phyloP scores from a whole-genome alignment of 2,888 invertebrate species.

The Drosophila differens region DNA sequence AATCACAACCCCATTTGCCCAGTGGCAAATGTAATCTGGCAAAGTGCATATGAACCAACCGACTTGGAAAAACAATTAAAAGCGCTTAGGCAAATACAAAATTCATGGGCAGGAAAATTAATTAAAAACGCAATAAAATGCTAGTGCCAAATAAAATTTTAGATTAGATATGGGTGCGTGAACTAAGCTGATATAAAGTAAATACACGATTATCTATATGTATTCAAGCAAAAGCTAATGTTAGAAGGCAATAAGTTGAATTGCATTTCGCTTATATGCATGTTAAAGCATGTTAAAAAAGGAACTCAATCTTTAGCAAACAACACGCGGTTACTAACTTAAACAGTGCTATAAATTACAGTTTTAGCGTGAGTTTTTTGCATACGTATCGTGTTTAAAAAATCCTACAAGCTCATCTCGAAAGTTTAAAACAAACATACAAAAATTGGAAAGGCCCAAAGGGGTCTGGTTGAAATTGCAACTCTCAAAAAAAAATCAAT shows the following conservation, averaged over 20 bases:
- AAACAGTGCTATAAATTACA: background rate
- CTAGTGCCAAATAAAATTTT: background rate
- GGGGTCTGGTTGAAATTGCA: slow-evolving; percentile 9
- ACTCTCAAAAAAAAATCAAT: slow-evolving; percentile 49
- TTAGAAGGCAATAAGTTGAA: background rate
- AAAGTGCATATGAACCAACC: slow-evolving; percentile 38
- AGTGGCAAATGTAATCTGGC: slow-evolving; percentile 43
- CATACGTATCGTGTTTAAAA: background rate
- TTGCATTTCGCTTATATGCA: background rate
- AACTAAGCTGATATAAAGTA: background rate
- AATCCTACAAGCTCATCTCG: slow-evolving; percentile 5
- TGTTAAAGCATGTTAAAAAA: background rate
- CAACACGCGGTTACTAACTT: background rate
- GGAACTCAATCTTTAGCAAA: background rate
- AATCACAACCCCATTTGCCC: background rate
- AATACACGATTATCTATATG: background rate
- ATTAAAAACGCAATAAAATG: slow-evolving; percentile 23
- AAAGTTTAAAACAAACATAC: slow-evolving; percentile 1
- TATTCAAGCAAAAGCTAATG: background rate
- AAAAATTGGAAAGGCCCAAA: slow-evolving; percentile 7
- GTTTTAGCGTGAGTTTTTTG: background rate
- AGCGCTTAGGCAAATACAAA: slow-evolving; percentile 22
- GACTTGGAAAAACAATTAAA: slow-evolving; percentile 47
- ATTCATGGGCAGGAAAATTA: slow-evolving; percentile 22
- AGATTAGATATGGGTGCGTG: slow-evolving; percentile 5